phyloP scores from a whole-genome alignment of 2,113 vertebrate species.

The Egretta garzetta region DNA sequence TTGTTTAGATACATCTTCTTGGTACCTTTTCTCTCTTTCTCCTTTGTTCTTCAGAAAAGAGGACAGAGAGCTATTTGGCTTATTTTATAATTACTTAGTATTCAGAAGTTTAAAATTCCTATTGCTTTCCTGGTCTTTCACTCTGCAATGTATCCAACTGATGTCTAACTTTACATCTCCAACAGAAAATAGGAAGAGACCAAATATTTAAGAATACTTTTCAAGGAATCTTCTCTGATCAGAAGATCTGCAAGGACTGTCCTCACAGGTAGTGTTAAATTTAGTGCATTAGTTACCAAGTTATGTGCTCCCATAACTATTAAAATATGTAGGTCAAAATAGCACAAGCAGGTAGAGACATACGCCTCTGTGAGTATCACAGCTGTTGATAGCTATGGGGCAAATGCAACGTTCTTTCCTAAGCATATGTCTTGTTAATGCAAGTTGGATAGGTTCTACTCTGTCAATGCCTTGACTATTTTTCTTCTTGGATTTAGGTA shows the following conservation, averaged over 20 bases:
- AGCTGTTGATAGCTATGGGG: neutral
- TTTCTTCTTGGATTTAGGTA: slow-evolving; percentile 78
- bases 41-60: neutral
- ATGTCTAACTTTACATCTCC: slow-evolving; percentile 29
- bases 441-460: neutral
- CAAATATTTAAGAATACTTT: slow-evolving; percentile 99
- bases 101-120: neutral
- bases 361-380: neutral
- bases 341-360: neutral
- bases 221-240: slow-evolving; percentile 98
- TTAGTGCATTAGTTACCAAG: neutral
- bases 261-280: slow-evolving; percentile 86
- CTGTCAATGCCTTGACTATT: neutral
- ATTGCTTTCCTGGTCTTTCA: neutral
- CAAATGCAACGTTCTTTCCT: neutral
- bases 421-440: neutral
- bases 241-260: slow-evolving; percentile 99
- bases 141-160: neutral
- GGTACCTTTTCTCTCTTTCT: neutral
- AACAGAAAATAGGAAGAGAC: slow-evolving; percentile 97
- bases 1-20: neutral
- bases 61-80: neutral
- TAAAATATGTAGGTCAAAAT: neutral
- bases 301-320: neutral
- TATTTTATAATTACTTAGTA: neutral